These are phyloP conservation scores for Calliphora vomitoria DNA, from an alignment of 2,888 invertebrate species.

Conservation along the genomic window DNA sequence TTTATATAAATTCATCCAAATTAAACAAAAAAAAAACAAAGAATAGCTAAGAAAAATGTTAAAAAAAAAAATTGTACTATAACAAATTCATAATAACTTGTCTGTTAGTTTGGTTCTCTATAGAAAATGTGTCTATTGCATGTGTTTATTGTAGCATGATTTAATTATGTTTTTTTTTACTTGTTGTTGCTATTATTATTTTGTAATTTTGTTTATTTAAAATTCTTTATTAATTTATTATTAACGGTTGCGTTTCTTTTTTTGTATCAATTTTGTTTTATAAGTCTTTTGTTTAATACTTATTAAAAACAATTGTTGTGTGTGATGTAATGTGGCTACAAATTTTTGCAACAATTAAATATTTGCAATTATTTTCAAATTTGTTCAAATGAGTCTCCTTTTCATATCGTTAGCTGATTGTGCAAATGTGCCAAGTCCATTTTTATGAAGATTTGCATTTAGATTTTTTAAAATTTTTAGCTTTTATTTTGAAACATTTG, in stretches of 20 bases:
- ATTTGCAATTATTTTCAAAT: too few species aligned
- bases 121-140: slow-evolving; percentile 44
- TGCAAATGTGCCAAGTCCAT: too few species aligned
- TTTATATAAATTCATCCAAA: slow-evolving; percentile 39
- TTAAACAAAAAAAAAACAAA: slow-evolving; percentile 38
- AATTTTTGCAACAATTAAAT: too few species aligned
- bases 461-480: too few species aligned
- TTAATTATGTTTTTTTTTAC: slow-evolving; percentile 46
- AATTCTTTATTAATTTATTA: slow-evolving; percentile 54
- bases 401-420: too few species aligned
- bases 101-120: slow-evolving; percentile 33
- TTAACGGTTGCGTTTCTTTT: slow-evolving; percentile 39
- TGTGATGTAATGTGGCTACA: not conserved
- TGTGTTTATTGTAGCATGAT: slow-evolving; percentile 67
- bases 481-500: too few species aligned
- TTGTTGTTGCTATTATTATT: slow-evolving; percentile 47
- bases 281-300: slow-evolving; percentile 63
- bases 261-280: slow-evolving; percentile 52
- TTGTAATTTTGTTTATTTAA: slow-evolving; percentile 56
- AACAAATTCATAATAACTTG: slow-evolving; percentile 56
- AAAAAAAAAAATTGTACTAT: slow-evolving; percentile 22
- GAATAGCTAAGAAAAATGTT: slow-evolving; percentile 20
- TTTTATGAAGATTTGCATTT: too few species aligned
- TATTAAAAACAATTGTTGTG: not conserved
- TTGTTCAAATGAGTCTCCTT: too few species aligned